Evolutionary conservation across 2,888 invertebrate species (phyloP).

Genomic region (Cephus nigrinus): DNA sequence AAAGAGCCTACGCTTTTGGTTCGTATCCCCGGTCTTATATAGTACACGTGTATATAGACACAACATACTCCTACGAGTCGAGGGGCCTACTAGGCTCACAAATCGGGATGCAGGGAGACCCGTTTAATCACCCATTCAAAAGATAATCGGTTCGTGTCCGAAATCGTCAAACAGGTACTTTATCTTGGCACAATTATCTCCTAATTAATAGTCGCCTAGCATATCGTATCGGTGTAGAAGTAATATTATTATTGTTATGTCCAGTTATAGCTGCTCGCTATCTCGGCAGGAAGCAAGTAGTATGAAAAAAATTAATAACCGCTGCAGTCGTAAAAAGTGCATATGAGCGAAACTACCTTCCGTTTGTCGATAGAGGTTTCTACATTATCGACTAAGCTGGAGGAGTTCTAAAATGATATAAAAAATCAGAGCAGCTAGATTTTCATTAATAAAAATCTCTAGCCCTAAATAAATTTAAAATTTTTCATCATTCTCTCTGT

Average conservation of each 20-base stretch:
- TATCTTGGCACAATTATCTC: constrained; percentile 46
- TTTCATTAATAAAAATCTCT: neutral
- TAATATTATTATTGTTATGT: constrained; percentile 2
- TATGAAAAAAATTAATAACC: constrained; percentile 1
- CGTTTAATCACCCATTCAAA: constrained; percentile 6
- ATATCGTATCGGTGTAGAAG: constrained; percentile 27
- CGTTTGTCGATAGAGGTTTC: neutral
- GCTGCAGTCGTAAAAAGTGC: neutral
- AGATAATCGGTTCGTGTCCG: constrained; percentile 37
- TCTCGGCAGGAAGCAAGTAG: constrained; percentile 1
- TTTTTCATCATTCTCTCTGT: neutral
- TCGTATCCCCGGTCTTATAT: neutral
- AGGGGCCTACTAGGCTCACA: neutral
- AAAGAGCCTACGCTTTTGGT: neutral
- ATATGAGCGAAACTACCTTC: neutral
- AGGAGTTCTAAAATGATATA: neutral
- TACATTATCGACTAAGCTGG: neutral
- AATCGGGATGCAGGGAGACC: constrained; percentile 3
- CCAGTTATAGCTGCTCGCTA: neutral
- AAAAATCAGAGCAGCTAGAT: neutral
- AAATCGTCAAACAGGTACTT: constrained; percentile 33
- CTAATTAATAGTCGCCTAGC: constrained; percentile 52
- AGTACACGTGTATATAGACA: neutral
- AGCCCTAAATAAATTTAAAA: neutral
- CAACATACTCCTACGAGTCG: neutral